phyloP scores from a whole-genome alignment of 2,797 vertebrate species.

The Falco columbarius region DNA sequence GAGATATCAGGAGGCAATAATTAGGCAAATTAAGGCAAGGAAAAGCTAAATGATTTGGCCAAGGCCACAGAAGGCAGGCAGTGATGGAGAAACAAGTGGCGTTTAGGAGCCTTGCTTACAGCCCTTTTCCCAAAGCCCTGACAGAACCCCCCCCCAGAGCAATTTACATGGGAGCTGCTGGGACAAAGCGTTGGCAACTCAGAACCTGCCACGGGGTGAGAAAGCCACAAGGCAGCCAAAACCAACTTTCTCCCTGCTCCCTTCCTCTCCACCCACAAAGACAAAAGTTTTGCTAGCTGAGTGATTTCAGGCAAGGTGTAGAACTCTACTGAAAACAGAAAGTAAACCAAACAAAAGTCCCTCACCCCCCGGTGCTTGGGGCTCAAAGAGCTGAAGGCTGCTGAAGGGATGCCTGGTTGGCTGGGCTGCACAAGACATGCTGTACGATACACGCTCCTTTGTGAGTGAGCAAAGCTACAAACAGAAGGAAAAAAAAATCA shows the following conservation, averaged over 20 bases:
- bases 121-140: background rate
- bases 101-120: background rate
- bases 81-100: background rate
- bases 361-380: accelerated
- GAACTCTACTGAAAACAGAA: background rate
- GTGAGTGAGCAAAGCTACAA: background rate
- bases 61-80: background rate
- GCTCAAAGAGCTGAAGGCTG: background rate
- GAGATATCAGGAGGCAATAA: background rate
- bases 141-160: background rate
- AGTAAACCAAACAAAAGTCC: background rate
- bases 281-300: background rate
- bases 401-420: background rate
- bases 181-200: background rate
- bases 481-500: background rate
- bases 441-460: accelerated
- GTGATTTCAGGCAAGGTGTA: background rate
- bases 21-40: background rate
- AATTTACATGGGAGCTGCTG: accelerated
- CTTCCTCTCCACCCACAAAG: background rate
- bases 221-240: background rate
- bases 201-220: background rate
- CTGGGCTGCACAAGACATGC: background rate
- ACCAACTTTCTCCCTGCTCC: background rate
- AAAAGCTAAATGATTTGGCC: background rate